Evolutionary conservation across 1,140 invertebrate species (phyloP).

Genomic region (Idris sp.): DNA sequence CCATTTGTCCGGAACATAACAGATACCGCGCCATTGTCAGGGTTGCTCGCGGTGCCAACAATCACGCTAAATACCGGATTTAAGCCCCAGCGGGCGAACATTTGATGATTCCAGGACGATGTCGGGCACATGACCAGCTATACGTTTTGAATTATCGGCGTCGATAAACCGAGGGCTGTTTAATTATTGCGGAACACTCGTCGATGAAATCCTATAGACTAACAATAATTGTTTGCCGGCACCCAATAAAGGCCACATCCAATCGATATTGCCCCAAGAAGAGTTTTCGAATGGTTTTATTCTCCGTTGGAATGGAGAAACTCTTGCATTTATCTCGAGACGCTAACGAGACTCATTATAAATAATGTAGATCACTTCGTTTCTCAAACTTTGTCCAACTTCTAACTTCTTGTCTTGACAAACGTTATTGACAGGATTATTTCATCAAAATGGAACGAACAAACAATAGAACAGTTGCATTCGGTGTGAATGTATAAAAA

Average conservation of each 20-base stretch:
- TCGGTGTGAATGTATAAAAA: no score
- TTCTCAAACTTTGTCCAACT: constrained; percentile 30
- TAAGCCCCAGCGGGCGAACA: constrained; percentile 31
- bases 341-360: constrained; percentile 47
- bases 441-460: background rate
- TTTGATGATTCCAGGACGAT: constrained; percentile 49
- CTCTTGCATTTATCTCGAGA: constrained; percentile 32
- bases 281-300: constrained; percentile 45
- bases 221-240: constrained; percentile 58
- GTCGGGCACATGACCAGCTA: constrained; percentile 32
- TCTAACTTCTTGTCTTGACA: constrained; percentile 4
- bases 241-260: constrained; percentile 49
- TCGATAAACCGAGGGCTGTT: constrained; percentile 51
- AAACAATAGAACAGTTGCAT: background rate
- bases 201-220: constrained; percentile 50
- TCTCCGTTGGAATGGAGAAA: constrained; percentile 20
- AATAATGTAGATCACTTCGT: constrained; percentile 40
- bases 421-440: constrained; percentile 18
- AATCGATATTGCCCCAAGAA: constrained; percentile 56
- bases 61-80: constrained; percentile 62
- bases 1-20: constrained; percentile 44
- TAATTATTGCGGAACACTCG: constrained; percentile 51
- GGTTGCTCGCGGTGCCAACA: constrained; percentile 45
- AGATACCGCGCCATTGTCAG: constrained; percentile 49
- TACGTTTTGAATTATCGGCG: constrained; percentile 41